Evolutionary conservation across 64 coral and sea anemone genomes (phyloP).

Genomic region (Stylophora pistillata): DNA sequence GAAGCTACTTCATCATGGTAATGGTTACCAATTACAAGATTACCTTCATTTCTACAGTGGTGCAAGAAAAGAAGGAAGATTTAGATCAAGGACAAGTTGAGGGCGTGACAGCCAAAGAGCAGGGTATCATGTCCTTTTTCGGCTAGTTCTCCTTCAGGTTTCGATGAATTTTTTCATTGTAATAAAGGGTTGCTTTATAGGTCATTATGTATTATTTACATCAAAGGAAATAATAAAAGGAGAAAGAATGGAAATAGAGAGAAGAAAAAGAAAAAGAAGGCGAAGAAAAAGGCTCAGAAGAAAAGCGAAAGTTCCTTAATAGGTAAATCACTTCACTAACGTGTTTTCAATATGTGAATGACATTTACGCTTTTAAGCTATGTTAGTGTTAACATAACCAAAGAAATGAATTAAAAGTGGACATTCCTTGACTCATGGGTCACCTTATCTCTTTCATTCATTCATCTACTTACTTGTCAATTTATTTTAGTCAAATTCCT

Average conservation of each 20-base stretch:
- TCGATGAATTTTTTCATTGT: neutral
- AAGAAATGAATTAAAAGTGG: too few relatives aligned
- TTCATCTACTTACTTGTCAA: too few relatives aligned
- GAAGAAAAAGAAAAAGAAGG: slow-evolving; percentile 24
- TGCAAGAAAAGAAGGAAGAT: neutral
- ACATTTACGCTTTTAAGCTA: too few relatives aligned
- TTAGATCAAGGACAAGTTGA: neutral
- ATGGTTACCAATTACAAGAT: neutral
- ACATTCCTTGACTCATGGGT: too few relatives aligned
- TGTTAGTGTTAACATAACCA: too few relatives aligned
- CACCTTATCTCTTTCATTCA: too few relatives aligned
- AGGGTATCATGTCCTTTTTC: neutral
- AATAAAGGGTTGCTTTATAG: neutral
- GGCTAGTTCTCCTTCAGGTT: neutral
- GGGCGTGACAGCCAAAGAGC: neutral
- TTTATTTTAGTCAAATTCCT: too few relatives aligned
- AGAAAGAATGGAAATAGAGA: neutral
- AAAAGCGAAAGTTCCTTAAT: neutral
- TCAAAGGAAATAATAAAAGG: neutral
- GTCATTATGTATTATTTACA: neutral
- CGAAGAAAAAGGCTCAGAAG: neutral
- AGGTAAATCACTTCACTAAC: slow-evolving; percentile 3
- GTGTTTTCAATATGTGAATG: too few relatives aligned
- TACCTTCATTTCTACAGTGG: neutral
- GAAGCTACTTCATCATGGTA: too few relatives aligned